Evolutionary conservation across 2,888 invertebrate species (phyloP).

Genomic region (Yponomeuta evonymella): DNA sequence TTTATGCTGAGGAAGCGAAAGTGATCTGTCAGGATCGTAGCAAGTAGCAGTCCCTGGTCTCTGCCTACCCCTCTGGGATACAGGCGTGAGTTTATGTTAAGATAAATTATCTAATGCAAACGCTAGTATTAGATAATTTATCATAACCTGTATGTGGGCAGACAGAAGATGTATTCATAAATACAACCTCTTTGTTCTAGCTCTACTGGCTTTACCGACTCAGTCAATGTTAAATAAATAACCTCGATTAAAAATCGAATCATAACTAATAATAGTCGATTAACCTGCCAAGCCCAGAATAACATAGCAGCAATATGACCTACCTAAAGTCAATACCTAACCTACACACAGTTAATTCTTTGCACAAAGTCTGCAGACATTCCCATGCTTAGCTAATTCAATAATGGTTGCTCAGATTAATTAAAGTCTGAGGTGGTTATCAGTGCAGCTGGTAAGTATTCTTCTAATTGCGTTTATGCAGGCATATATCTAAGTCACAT

Average conservation of each 20-base stretch:
- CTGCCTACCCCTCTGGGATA: too few species aligned
- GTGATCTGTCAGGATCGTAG: too few species aligned
- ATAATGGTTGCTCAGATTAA: not conserved
- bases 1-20: too few species aligned
- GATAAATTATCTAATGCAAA: too few species aligned
- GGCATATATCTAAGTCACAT: conserved; percentile 58
- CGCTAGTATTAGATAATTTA: not conserved
- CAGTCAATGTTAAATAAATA: not conserved
- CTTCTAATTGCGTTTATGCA: conserved; percentile 54
- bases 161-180: not conserved
- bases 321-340: too few species aligned
- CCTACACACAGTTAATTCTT: not conserved
- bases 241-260: not conserved
- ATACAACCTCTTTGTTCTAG: not conserved
- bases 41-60: too few species aligned
- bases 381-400: not conserved
- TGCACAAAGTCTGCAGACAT: not conserved
- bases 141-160: not conserved
- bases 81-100: too few species aligned
- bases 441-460: conserved; percentile 42
- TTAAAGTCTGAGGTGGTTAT: conserved; percentile 30
- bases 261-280: not conserved
- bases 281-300: conserved; percentile 1
- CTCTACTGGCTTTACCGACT: not conserved
- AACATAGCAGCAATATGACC: not conserved